phyloP scores from a whole-genome alignment of 2,797 vertebrate species.

The Hipposideros larvatus region DNA sequence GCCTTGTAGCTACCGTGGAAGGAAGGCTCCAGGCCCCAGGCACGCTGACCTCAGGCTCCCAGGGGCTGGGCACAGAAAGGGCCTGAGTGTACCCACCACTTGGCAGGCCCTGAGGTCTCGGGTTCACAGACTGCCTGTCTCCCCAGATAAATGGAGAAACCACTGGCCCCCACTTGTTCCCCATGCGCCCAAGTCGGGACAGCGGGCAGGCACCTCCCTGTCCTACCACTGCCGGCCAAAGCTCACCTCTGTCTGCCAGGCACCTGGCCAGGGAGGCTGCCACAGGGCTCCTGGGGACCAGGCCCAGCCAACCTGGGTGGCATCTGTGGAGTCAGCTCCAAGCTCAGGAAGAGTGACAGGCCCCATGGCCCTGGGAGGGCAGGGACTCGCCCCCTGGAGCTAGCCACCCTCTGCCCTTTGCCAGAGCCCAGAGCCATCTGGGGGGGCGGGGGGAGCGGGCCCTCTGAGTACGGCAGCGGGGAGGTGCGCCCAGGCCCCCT shows the following conservation, averaged over 20 bases:
- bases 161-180: background rate
- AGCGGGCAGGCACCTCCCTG: background rate
- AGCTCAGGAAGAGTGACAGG: background rate
- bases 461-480: background rate
- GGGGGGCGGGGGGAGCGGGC: too few relatives aligned
- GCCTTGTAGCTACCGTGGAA: background rate
- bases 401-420: background rate
- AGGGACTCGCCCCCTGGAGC: background rate
- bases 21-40: background rate
- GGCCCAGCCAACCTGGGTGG: background rate
- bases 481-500: background rate
- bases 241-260: background rate
- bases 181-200: background rate
- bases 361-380: background rate
- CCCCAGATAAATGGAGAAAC: slow-evolving; percentile 29
- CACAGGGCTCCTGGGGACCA: background rate
- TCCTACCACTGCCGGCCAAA: background rate
- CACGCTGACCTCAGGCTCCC: background rate
- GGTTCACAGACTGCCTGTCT: accelerated
- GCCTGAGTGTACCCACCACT: background rate
- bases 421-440: background rate
- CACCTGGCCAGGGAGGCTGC: background rate
- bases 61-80: background rate
- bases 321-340: background rate
- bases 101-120: slow-evolving; percentile 57